phyloP scores from a whole-genome alignment of 2,888 invertebrate genomes.

The Pammene aurita region DNA sequence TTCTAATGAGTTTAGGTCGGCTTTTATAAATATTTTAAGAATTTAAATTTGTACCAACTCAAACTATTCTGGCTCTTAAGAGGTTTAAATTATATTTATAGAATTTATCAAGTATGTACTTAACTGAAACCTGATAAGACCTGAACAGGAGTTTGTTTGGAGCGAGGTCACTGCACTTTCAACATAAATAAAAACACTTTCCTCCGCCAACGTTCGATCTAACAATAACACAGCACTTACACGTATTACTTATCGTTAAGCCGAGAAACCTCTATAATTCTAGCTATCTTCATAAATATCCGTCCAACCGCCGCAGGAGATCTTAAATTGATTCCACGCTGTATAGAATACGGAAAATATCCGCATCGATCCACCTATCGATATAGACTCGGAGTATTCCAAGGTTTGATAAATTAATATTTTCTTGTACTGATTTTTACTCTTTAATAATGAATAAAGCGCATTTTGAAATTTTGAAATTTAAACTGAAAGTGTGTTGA shows the following conservation, averaged over 20 bases:
- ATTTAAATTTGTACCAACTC: too few relatives aligned
- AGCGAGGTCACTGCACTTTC: too few relatives aligned
- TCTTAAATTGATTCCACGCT: conserved; percentile 79
- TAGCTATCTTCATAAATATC: conserved; percentile 74
- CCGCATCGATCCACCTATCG: conserved; percentile 60
- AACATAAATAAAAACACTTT: background rate
- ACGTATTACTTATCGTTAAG: conserved; percentile 61
- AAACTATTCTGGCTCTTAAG: too few relatives aligned
- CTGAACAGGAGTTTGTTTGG: too few relatives aligned
- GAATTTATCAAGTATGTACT: too few relatives aligned
- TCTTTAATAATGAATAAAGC: background rate
- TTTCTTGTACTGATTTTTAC: background rate
- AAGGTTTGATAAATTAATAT: background rate
- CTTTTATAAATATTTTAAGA: too few relatives aligned
- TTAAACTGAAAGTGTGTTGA: too few relatives aligned
- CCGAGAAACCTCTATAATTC: conserved; percentile 57
- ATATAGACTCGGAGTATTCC: conserved; percentile 44
- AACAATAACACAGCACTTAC: conserved; percentile 47
- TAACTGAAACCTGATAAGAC: too few relatives aligned
- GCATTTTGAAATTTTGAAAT: too few relatives aligned
- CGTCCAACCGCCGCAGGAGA: conserved; percentile 75
- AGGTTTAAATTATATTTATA: too few relatives aligned
- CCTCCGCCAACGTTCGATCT: conserved; percentile 2
- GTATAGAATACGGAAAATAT: conserved; percentile 67
- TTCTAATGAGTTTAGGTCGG: too few relatives aligned